Percentiles rank a stretch among this genome's conserved stretches.
Conservation (phyloP, 2,888 invertebrate genomes). For the Clunio marinus region DNA sequence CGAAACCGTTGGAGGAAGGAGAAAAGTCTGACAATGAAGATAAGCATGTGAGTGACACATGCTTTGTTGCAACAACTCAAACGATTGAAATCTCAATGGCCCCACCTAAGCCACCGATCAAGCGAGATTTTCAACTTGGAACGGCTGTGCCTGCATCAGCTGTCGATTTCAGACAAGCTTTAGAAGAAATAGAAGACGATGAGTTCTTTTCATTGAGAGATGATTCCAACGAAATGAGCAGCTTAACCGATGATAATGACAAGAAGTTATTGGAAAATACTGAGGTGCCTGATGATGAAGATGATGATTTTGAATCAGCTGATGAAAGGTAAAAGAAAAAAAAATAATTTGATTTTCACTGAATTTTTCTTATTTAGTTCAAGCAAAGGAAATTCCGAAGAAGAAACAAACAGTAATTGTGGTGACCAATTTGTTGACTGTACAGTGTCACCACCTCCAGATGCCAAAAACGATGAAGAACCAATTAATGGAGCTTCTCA, state of each 20-base stretch:
- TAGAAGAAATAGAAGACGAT: conserved; percentile 15
- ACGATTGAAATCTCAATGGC: conserved; percentile 21
- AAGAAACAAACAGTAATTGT: conserved; percentile 29
- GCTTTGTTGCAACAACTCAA: conserved; percentile 31
- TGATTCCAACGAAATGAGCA: conserved; percentile 35
- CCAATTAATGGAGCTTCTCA: background rate
- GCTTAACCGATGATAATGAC: conserved; percentile 28
- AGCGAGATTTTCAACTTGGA: conserved; percentile 18
- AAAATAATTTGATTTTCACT: background rate
- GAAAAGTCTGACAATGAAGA: background rate
- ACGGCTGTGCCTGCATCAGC: background rate
- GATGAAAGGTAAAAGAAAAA: conserved; percentile 35
- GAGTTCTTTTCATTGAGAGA: conserved; percentile 35
- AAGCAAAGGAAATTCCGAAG: conserved; percentile 37
- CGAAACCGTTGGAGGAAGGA: background rate
- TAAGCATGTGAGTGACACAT: background rate
- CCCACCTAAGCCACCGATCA: conserved; percentile 14
- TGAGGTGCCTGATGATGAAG: conserved; percentile 36
- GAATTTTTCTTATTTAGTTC: background rate
- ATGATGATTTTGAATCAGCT: conserved; percentile 38
- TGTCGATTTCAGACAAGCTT: background rate
- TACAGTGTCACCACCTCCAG: background rate
- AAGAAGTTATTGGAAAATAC: conserved; percentile 30
- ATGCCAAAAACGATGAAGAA: conserved; percentile 12
- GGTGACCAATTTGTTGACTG: conserved; percentile 33